Percentiles rank a stretch among this genome's conserved stretches.
Conservation (phyloP, 2,888 invertebrate genomes). For the Brachypterus glaber region DNA sequence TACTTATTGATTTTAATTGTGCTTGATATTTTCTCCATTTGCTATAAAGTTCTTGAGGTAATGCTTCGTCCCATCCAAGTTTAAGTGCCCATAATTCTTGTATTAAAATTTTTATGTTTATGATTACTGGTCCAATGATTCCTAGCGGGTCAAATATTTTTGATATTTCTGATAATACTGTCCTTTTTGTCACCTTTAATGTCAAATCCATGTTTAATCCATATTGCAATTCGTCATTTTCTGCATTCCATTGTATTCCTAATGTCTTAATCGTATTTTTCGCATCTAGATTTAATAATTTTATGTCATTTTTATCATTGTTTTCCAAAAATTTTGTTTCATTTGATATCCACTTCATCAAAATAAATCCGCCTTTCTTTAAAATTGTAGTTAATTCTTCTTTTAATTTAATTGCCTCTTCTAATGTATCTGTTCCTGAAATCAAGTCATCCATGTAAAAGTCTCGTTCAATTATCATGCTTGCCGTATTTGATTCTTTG, state of each 20-base stretch:
- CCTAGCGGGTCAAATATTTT: background rate
- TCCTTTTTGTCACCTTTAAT: background rate
- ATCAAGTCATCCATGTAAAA: conserved; percentile 16
- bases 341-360: too few species aligned
- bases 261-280: background rate
- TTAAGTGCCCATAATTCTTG: background rate
- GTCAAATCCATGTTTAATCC: background rate
- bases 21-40: conserved; percentile 20
- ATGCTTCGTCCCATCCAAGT: background rate
- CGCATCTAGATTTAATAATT: conserved; percentile 3
- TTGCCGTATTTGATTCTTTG: conserved; percentile 3
- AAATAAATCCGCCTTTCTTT: too few species aligned
- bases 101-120: background rate
- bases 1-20: conserved; percentile 12
- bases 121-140: background rate
- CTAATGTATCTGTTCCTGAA: conserved; percentile 7
- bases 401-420: conserved; percentile 5
- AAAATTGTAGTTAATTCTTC: conserved; percentile 2
- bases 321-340: too few species aligned
- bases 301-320: too few species aligned
- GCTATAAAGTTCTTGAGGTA: background rate
- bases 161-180: background rate
- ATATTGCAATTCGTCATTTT: background rate
- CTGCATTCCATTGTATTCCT: background rate
- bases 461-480: conserved; percentile 9